These are phyloP conservation scores for Alces alces DNA, from an alignment of 2,113 vertebrate species.

Conservation along the genomic window DNA sequence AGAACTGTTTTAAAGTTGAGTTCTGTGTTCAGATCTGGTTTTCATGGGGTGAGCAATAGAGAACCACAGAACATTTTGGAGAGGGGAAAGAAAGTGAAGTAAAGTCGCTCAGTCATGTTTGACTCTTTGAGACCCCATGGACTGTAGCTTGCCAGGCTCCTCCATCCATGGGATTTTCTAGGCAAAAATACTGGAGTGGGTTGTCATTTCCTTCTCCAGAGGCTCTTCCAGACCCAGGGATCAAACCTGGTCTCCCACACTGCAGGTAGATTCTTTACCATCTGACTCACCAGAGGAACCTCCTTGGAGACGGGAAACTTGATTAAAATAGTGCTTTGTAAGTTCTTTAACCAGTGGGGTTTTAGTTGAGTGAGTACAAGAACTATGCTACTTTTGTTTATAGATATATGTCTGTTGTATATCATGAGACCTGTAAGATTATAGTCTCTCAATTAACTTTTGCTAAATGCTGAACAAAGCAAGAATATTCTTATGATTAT, in stretches of 20 bases:
- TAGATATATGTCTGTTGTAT: too few relatives aligned
- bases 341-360: neutral
- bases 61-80: neutral
- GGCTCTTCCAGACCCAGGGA: too few relatives aligned
- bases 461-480: neutral
- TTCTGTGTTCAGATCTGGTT: neutral
- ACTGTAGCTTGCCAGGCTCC: too few relatives aligned
- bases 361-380: neutral
- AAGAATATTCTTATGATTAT: neutral
- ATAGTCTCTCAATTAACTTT: neutral
- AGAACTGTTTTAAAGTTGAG: neutral
- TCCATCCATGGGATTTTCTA: too few relatives aligned
- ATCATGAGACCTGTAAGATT: fast-evolving
- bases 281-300: too few relatives aligned
- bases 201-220: too few relatives aligned
- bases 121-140: too few relatives aligned
- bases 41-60: neutral
- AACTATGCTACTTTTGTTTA: neutral
- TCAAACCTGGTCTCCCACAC: too few relatives aligned
- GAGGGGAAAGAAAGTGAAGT: neutral
- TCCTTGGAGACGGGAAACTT: neutral
- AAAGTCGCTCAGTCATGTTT: too few relatives aligned
- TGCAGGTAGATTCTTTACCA: too few relatives aligned
- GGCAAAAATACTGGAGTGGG: too few relatives aligned
- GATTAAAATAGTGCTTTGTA: neutral